These are phyloP conservation scores for Elaphurus davidianus DNA, from an alignment of 2,113 vertebrate genomes.

Conservation along the genomic window DNA sequence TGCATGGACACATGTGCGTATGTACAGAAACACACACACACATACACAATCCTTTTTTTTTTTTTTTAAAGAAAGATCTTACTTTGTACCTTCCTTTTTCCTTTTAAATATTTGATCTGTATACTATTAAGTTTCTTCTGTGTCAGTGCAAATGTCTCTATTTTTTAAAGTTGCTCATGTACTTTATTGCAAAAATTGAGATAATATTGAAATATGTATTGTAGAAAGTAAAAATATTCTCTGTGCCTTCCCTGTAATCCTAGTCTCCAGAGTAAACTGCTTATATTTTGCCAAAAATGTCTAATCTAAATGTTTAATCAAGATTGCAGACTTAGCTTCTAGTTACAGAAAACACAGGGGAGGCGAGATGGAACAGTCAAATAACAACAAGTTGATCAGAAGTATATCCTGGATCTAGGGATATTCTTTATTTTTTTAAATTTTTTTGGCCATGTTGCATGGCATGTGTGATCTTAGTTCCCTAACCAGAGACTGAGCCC, in stretches of 20 bases:
- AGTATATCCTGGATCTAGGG: not conserved
- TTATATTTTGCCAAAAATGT: not conserved
- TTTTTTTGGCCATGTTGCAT: not conserved
- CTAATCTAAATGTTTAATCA: not conserved
- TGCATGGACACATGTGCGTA: not conserved
- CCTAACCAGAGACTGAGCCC: not conserved
- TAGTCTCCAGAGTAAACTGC: not conserved
- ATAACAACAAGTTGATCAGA: not conserved
- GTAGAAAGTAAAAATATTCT: slow-evolving; percentile 15
- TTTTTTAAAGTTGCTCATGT: not conserved
- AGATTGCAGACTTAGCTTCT: not conserved
- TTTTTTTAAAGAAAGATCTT: not conserved
- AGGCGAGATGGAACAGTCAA: not conserved
- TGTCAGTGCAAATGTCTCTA: not conserved
- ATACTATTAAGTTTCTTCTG: not conserved
- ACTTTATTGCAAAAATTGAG: not conserved
- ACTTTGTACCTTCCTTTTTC: not conserved
- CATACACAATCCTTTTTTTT: not conserved
- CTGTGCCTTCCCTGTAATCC: not conserved
- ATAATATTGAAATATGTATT: not conserved
- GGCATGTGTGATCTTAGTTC: not conserved
- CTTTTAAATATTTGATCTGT: not conserved
- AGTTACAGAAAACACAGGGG: not conserved
- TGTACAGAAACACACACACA: not conserved
- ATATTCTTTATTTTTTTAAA: not conserved